These are phyloP conservation scores for Sinocyclocheilus anophthalmus DNA, from an alignment of 2,113 vertebrate species.

Conservation along the genomic window DNA sequence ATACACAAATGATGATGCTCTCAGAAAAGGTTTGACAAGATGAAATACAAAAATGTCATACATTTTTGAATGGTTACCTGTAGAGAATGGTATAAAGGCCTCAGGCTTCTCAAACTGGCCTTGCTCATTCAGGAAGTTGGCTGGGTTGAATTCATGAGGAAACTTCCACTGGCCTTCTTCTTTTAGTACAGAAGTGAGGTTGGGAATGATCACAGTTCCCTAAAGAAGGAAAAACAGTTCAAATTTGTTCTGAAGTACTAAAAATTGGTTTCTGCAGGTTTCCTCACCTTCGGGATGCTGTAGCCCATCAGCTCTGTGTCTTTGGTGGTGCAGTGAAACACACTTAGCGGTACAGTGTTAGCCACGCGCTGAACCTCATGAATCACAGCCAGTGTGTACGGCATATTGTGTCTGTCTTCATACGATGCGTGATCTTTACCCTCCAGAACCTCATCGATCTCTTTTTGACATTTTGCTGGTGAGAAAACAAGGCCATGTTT, in stretches of 20 bases:
- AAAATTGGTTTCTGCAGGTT: neutral
- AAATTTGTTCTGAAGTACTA: neutral
- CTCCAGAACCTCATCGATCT: constrained; percentile 61
- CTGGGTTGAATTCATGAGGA: constrained; percentile 75
- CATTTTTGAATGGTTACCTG: constrained; percentile 65
- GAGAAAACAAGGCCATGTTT: neutral
- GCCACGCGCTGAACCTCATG: constrained; percentile 64
- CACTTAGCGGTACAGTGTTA: constrained; percentile 59
- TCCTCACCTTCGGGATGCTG: constrained; percentile 64
- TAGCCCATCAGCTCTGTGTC: constrained; percentile 65
- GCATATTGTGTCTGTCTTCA: constrained; percentile 64
- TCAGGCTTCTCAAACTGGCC: constrained; percentile 76
- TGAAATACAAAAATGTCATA: neutral
- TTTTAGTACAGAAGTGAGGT: constrained; percentile 77
- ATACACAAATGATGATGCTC: neutral
- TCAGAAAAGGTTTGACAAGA: neutral
- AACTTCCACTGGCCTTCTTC: constrained; percentile 78
- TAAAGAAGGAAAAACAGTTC: constrained; percentile 45
- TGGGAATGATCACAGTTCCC: constrained; percentile 73
- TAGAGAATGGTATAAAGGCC: constrained; percentile 83
- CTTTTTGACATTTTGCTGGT: constrained; percentile 56
- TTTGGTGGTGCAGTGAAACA: constrained; percentile 58
- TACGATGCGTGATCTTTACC: constrained; percentile 43
- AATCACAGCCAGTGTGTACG: constrained; percentile 61
- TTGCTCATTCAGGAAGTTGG: constrained; percentile 77